Conservation (phyloP, 2,888 invertebrate species). For the Dicranocentrus wangi region DNA sequence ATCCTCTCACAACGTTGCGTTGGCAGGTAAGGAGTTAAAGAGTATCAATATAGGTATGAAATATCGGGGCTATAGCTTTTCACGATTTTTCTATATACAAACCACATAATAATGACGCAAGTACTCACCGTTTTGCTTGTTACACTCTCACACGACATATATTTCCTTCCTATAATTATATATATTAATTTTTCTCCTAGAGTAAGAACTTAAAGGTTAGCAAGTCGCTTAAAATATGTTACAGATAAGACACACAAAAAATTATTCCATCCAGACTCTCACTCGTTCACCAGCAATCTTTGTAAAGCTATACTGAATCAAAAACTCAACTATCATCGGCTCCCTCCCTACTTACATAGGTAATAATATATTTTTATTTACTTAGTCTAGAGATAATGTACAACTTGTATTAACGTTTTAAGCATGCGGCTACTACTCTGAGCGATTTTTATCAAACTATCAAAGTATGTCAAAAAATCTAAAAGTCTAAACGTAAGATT, state of each 20-base stretch:
- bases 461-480: slow-evolving; percentile 6
- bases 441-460: slow-evolving; percentile 10
- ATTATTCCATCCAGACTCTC: too few relatives aligned
- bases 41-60: slow-evolving; percentile 64
- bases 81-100: not conserved
- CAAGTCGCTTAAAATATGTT: too few relatives aligned
- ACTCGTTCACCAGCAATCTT: not conserved
- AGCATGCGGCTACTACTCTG: not conserved
- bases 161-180: too few relatives aligned
- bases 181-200: too few relatives aligned
- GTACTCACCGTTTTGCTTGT: not conserved
- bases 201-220: too few relatives aligned
- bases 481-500: too few relatives aligned
- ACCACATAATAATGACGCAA: not conserved
- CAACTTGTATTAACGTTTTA: too few relatives aligned
- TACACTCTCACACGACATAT: not conserved
- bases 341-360: not conserved
- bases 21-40: slow-evolving; percentile 14
- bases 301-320: slow-evolving; percentile 3
- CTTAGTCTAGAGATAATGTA: too few relatives aligned
- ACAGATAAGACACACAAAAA: too few relatives aligned
- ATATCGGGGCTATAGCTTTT: slow-evolving; percentile 49
- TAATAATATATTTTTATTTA: not conserved
- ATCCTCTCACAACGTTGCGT: not conserved
- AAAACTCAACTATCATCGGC: not conserved